Conservation (phyloP, 2,797 vertebrate genomes). For the Squalus acanthias region DNA sequence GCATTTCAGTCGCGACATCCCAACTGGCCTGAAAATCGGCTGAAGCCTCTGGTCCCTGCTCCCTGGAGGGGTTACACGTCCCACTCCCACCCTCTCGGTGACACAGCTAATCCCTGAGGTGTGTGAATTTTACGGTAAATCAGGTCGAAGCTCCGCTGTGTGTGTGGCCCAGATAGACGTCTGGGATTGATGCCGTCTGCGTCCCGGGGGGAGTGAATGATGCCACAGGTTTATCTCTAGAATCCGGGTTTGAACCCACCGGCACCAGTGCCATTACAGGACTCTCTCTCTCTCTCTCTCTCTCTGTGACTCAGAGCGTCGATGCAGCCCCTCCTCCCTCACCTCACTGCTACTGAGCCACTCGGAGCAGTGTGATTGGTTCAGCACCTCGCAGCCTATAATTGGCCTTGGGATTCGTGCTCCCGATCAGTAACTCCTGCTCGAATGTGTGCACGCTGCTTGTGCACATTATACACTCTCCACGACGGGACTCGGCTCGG, state of each 20-base stretch:
- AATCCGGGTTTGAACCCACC: background rate
- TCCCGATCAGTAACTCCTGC: background rate
- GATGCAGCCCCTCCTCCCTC: background rate
- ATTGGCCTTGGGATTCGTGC: background rate
- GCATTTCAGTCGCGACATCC: background rate
- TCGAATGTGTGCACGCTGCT: background rate
- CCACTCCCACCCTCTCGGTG: background rate
- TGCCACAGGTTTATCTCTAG: background rate
- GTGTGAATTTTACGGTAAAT: background rate
- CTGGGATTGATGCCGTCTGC: background rate
- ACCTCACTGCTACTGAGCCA: background rate
- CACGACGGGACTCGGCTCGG: background rate
- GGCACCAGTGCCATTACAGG: background rate
- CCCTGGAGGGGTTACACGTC: background rate
- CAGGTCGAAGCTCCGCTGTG: background rate
- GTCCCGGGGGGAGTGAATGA: background rate
- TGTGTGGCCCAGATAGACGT: background rate
- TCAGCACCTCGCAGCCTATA: background rate
- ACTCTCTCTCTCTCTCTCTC: background rate
- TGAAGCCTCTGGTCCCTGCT: background rate
- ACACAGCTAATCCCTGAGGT: background rate
- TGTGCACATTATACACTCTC: background rate
- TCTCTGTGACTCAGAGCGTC: background rate
- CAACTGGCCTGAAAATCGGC: background rate
- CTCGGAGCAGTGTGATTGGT: background rate